Percentiles rank a stretch among this genome's conserved stretches.
Evolutionary conservation across 1,140 invertebrate species (phyloP).

Genomic region (Rhynchophorus ferrugineus): DNA sequence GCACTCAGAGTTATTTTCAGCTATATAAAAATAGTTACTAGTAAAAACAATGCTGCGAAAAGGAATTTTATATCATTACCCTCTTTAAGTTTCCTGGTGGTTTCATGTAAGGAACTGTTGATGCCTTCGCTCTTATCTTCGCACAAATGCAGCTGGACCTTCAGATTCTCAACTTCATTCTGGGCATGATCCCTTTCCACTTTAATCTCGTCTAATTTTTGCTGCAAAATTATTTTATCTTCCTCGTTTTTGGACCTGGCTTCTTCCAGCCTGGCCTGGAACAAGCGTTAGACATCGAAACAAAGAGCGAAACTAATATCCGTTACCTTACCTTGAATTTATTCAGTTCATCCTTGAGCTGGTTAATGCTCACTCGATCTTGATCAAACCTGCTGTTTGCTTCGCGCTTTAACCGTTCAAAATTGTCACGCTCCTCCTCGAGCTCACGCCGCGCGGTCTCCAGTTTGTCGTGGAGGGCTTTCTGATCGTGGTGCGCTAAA

Average conservation of each 20-base stretch:
- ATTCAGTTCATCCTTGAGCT: constrained; percentile 66
- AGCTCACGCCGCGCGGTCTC: constrained; percentile 60
- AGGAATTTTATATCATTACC: constrained; percentile 48
- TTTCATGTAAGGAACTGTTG: constrained; percentile 67
- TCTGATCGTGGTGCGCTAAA: constrained; percentile 75
- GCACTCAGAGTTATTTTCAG: constrained; percentile 63
- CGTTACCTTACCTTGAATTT: constrained; percentile 44
- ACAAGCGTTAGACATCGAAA: not conserved
- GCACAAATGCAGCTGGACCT: constrained; percentile 64
- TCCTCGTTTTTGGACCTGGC: constrained; percentile 60
- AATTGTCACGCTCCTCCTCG: constrained; percentile 59
- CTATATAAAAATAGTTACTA: constrained; percentile 41
- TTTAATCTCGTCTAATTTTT: constrained; percentile 59
- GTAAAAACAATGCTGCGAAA: not conserved
- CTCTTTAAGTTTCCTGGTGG: constrained; percentile 69
- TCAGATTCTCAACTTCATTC: constrained; percentile 64
- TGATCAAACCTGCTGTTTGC: constrained; percentile 60
- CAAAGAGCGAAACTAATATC: not conserved
- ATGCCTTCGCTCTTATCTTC: constrained; percentile 70
- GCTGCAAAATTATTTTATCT: constrained; percentile 59
- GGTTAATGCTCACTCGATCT: constrained; percentile 59
- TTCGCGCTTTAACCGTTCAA: constrained; percentile 63
- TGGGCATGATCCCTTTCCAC: constrained; percentile 61
- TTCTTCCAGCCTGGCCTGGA: constrained; percentile 56
- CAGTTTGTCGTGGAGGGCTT: constrained; percentile 68